Percentiles rank a stretch among this genome's conserved stretches.
Conservation (phyloP, 2,888 invertebrate species). For the Automeris io region DNA sequence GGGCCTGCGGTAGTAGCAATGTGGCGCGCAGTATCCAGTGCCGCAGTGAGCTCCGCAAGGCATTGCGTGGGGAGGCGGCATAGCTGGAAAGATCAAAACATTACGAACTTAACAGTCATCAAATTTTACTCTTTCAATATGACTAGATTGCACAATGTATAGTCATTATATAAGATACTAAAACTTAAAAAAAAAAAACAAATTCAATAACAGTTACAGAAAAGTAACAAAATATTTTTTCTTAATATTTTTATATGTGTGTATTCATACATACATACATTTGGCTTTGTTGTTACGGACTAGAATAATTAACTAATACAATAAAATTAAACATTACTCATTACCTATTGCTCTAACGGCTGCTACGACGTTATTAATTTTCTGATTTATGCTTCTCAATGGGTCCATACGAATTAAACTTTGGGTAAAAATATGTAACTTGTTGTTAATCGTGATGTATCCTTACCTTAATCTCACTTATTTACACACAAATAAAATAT, state of each 20-base stretch:
- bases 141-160: too few species aligned
- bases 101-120: too few species aligned
- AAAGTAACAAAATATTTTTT: too few species aligned
- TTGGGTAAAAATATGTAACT: neutral
- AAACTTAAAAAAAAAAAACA: too few species aligned
- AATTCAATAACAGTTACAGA: too few species aligned
- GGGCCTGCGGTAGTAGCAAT: slow-evolving; percentile 33
- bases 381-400: neutral
- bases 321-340: neutral
- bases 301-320: neutral
- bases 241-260: too few species aligned
- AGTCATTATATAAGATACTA: too few species aligned
- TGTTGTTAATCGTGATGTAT: neutral
- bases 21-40: slow-evolving; percentile 39
- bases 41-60: slow-evolving; percentile 55
- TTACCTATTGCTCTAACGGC: neutral
- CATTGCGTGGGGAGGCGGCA: slow-evolving; percentile 48
- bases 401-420: neutral
- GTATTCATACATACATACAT: too few species aligned
- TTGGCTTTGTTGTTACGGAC: neutral
- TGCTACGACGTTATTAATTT: neutral
- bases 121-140: too few species aligned
- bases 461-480: slow-evolving; percentile 3
- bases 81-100: slow-evolving; percentile 29
- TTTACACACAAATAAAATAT: slow-evolving; percentile 14